phyloP scores from a whole-genome alignment of 2,888 invertebrate species.

The Kryphioiulus occultus region DNA sequence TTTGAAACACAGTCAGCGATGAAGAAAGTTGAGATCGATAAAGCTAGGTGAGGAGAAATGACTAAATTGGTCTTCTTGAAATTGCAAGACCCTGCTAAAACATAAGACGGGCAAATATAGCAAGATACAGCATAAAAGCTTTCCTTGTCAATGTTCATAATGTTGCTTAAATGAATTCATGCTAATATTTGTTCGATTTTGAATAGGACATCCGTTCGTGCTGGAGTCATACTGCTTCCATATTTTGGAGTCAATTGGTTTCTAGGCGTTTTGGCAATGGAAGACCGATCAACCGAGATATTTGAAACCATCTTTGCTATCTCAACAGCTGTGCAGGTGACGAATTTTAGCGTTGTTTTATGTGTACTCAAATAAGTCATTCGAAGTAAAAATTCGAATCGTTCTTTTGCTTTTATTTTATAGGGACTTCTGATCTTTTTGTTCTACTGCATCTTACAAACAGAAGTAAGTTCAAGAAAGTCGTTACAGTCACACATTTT shows the following conservation, averaged over 20 bases:
- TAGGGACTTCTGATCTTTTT: conserved; percentile 53
- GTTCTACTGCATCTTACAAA: conserved; percentile 51
- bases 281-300: conserved; percentile 68
- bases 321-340: conserved; percentile 60
- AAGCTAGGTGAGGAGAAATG: conserved; percentile 54
- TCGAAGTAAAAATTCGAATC: background rate
- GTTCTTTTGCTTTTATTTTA: conserved; percentile 33
- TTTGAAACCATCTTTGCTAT: conserved; percentile 60
- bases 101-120: no score
- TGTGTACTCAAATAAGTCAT: background rate
- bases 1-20: conserved; percentile 58
- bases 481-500: background rate
- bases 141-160: no score
- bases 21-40: conserved; percentile 56
- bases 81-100: background rate
- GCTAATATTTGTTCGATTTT: background rate
- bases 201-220: conserved; percentile 68
- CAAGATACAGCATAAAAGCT: no score
- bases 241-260: conserved; percentile 78
- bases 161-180: background rate
- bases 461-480: conserved; percentile 48
- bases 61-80: background rate
- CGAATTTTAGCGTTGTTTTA: conserved; percentile 52
- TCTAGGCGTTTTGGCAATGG: conserved; percentile 75
- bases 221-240: conserved; percentile 74